A percentile compares a stretch with the other conserved stretches of the same genome.
Evolutionary conservation across 2,888 invertebrate genomes (phyloP).

Genomic region (Agrotis ipsilon): DNA sequence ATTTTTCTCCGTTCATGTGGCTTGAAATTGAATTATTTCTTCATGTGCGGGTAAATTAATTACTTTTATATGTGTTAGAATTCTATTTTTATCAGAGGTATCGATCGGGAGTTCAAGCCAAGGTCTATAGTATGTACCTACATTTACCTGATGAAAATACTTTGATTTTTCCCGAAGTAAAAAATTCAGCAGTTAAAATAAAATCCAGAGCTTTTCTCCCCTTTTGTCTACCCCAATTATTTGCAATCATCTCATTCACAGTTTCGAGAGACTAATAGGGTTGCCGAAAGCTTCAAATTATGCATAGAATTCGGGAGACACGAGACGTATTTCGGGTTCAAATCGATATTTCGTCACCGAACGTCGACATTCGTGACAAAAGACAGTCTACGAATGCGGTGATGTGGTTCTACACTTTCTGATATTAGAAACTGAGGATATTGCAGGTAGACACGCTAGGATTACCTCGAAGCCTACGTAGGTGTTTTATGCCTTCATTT

Average conservation of each 20-base stretch:
- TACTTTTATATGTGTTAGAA: slow-evolving; percentile 1
- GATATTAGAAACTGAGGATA: slow-evolving; percentile 43
- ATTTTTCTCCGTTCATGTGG: neutral
- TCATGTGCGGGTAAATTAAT: slow-evolving; percentile 12
- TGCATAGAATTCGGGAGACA: slow-evolving; percentile 44
- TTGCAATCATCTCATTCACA: slow-evolving; percentile 15
- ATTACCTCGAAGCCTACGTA: neutral
- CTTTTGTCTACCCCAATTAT: slow-evolving; percentile 8
- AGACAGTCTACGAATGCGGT: slow-evolving; percentile 30
- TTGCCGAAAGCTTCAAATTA: slow-evolving; percentile 49
- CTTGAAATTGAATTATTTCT: slow-evolving; percentile 4
- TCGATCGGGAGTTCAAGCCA: slow-evolving; percentile 19
- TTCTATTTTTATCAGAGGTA: slow-evolving; percentile 34
- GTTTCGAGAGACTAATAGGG: slow-evolving; percentile 28
- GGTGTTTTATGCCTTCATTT: slow-evolving; percentile 4
- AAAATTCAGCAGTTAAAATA: neutral
- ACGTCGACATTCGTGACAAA: slow-evolving; percentile 33
- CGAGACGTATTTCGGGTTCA: slow-evolving; percentile 21
- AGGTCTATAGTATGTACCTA: slow-evolving; percentile 16
- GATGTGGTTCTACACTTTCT: slow-evolving; percentile 29
- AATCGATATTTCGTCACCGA: slow-evolving; percentile 53
- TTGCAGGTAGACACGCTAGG: slow-evolving; percentile 45
- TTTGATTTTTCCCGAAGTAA: neutral
- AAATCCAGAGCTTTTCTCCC: neutral
- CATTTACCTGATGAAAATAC: neutral